Base-by-base conservation (phyloP, 1,140 invertebrate genomes). In the Pissodes strobi region DNA sequence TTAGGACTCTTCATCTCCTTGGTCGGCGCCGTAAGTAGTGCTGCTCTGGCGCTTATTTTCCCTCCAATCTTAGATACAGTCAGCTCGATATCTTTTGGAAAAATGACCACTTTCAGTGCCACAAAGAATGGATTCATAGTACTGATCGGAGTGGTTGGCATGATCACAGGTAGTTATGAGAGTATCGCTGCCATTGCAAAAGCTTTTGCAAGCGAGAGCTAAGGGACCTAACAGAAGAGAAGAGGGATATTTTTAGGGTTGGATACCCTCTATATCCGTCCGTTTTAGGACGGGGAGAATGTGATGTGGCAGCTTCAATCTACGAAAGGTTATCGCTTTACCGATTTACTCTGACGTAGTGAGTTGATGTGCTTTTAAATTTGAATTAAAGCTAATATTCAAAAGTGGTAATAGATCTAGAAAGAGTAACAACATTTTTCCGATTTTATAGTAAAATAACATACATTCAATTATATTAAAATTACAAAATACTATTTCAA, bases 1-100 rank as follows among this genome's bases (percentile, higher is more conserved):
- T n/a, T n/a, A n/a, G 91, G 93, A 41, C 80, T 94, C 1, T 90
- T 96, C 76, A 97, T 97, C 60, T 93, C 94, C 0, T 81, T 95
- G 37, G 90, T 96, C 67, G 95, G 95, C 21, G 92, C 95, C 0
- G 79, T 95, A 0, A 91, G 90, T 62, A 84, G 94, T 15, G 90
- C 92, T 3, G 88, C 90, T 0, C 81, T 97, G 22, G 93, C 94
- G 0, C 80, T 97, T 13, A 89, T 92, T 0, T 91, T 96, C 73
- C 95, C 95, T 13, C 91, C 94, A 0, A 80, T 95, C 45, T 90
- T 97, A 66, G 84, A 90, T 58, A 82, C 83, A 15, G 87, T 85
- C 71, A 84, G 85, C 0, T 51, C 53, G 13, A 43, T 23, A 81
- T 68, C 73, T 78, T 15, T 73, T 81, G 5, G 19, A 61, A 8